Percentiles rank a stretch among this genome's conserved stretches.
Conservation (phyloP, 2,113 vertebrate genomes). For the Tenrec ecaudatus region DNA sequence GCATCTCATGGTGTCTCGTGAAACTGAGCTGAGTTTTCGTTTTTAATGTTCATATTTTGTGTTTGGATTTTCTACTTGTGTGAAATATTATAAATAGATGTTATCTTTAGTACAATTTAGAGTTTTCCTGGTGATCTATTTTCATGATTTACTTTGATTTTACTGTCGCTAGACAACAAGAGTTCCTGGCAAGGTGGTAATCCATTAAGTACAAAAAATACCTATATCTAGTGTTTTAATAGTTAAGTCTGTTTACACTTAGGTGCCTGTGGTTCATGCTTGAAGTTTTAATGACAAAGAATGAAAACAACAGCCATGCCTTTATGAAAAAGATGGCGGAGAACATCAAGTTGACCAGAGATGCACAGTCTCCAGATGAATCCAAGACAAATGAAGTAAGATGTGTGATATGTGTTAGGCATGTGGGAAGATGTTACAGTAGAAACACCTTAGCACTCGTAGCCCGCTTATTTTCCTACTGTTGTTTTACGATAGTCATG, state of each 20-base stretch:
- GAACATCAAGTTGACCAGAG: conserved; percentile 98
- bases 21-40: conserved; percentile 6
- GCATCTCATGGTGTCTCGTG: not conserved
- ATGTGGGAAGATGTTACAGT: not conserved
- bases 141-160: not conserved
- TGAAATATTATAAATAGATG: conserved; percentile 17
- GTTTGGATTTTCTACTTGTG: conserved; percentile 12
- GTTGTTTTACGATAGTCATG: too few species aligned
- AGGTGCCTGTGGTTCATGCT: conserved; percentile 99
- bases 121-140: not conserved
- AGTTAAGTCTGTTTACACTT: conserved; percentile 38
- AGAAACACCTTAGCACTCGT: not conserved
- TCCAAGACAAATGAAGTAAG: conserved; percentile 96
- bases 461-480: not conserved
- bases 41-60: conserved; percentile 46
- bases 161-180: not conserved
- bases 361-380: conserved; percentile 97
- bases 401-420: not conserved
- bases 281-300: conserved; percentile 99
- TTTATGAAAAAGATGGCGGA: conserved; percentile 99
- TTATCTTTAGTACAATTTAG: not conserved
- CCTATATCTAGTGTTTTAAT: conserved; percentile 28
- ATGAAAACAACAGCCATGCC: conserved; percentile 99
- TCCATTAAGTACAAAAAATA: conserved; percentile 31
- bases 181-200: not conserved